phyloP scores from a whole-genome alignment of 1,140 invertebrate species.

The Oreohelix idahoensis region DNA sequence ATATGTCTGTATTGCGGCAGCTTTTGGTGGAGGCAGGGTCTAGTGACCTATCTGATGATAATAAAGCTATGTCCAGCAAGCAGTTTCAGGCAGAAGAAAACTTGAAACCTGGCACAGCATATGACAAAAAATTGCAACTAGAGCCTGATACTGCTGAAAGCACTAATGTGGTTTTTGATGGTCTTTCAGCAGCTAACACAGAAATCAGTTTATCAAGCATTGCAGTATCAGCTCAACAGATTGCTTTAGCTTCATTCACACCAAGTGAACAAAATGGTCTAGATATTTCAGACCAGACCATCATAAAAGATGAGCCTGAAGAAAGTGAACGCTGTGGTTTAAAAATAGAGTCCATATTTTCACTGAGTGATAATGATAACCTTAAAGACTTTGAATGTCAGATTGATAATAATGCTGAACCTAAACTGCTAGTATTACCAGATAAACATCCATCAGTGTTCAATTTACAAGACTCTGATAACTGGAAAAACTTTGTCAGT shows the following conservation, averaged over 20 bases:
- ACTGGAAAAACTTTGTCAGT: not conserved
- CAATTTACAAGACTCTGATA: constrained; percentile 5
- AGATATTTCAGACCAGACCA: not conserved
- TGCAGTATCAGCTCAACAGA: not conserved
- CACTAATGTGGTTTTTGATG: not conserved
- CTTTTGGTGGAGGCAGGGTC: not conserved
- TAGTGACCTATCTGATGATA: not conserved
- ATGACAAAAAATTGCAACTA: too few species aligned
- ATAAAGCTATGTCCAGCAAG: not conserved
- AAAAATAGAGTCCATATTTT: constrained; percentile 30
- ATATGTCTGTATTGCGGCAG: not conserved
- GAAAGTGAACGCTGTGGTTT: not conserved
- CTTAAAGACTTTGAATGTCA: not conserved
- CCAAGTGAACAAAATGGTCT: not conserved
- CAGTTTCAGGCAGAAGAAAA: constrained; percentile 1
- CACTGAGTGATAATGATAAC: not conserved
- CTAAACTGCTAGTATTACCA: not conserved
- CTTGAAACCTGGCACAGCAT: not conserved
- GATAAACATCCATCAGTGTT: not conserved
- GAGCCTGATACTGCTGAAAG: not conserved
- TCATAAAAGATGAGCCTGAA: not conserved
- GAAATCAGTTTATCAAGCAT: not conserved
- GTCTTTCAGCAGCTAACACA: not conserved
- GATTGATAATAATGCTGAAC: not conserved
- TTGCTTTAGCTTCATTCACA: not conserved